Evolutionary conservation across 2,888 invertebrate genomes (phyloP).

Genomic region (Leptura quadrifasciata): DNA sequence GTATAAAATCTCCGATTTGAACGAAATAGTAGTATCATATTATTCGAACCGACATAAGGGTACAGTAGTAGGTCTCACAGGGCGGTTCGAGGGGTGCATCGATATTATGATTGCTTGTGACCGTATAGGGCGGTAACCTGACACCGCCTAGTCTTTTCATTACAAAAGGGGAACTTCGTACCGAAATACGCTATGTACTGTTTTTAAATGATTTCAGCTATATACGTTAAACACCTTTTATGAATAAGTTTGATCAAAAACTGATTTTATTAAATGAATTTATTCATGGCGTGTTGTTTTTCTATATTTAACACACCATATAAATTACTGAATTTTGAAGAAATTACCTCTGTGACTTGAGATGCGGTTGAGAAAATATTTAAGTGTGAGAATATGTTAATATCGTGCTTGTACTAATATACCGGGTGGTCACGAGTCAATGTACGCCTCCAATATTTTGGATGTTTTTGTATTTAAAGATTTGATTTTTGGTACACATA

Average conservation of each 20-base stretch:
- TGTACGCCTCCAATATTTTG: too few species aligned
- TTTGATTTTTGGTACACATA: too few species aligned
- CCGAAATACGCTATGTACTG: not conserved
- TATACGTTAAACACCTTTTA: not conserved
- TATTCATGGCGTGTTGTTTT: not conserved
- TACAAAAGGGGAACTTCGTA: constrained; percentile 46
- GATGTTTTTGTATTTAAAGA: too few species aligned
- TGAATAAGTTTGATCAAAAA: not conserved
- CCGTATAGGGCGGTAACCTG: constrained; percentile 66
- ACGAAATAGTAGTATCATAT: constrained; percentile 3
- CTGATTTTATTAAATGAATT: not conserved
- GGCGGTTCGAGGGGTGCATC: constrained; percentile 60
- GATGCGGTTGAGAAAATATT: too few species aligned
- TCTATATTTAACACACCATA: too few species aligned
- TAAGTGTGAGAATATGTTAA: too few species aligned
- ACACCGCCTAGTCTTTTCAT: constrained; percentile 62
- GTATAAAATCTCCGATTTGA: not conserved
- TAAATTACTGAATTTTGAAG: too few species aligned
- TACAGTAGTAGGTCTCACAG: constrained; percentile 45
- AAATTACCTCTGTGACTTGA: too few species aligned
- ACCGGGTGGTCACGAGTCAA: too few species aligned
- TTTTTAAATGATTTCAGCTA: constrained; percentile 15
- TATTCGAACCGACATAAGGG: constrained; percentile 41
- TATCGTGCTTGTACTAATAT: too few species aligned
- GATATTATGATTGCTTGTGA: constrained; percentile 66